Percentiles rank a stretch among this genome's conserved stretches.
These are phyloP conservation scores for Drosophila oshimai DNA, from an alignment of 1,140 invertebrate species.

Conservation along the genomic window DNA sequence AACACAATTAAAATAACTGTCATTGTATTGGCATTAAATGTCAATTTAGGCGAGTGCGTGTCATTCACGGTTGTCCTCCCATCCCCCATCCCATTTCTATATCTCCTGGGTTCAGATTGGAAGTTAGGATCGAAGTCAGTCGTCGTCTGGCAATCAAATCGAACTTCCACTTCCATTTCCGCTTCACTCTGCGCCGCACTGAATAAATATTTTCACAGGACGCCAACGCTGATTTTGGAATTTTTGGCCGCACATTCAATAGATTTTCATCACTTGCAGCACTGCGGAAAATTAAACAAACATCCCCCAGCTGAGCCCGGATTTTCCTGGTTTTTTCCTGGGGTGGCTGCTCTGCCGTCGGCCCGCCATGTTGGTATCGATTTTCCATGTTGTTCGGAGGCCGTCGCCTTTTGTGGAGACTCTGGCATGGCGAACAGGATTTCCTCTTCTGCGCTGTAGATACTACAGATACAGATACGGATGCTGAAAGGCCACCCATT, in stretches of 20 bases:
- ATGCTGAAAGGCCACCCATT: slow-evolving; percentile 16
- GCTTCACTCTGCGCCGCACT: slow-evolving; percentile 59
- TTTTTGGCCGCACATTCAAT: slow-evolving; percentile 64
- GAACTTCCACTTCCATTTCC: too few species aligned
- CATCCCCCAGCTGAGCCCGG: slow-evolving; percentile 55
- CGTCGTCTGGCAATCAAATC: slow-evolving; percentile 27
- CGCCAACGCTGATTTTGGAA: slow-evolving; percentile 26
- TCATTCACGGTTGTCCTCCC: slow-evolving; percentile 56
- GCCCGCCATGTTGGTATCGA: slow-evolving; percentile 53
- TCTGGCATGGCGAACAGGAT: slow-evolving; percentile 52
- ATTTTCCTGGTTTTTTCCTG: slow-evolving; percentile 3
- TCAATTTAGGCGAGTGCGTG: slow-evolving; percentile 80
- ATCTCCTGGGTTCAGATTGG: slow-evolving; percentile 24
- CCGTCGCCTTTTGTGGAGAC: slow-evolving; percentile 11
- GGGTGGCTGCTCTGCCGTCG: slow-evolving; percentile 7
- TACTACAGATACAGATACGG: slow-evolving; percentile 44
- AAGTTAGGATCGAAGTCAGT: slow-evolving; percentile 12
- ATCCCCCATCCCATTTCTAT: neutral
- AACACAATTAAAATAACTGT: slow-evolving; percentile 82
- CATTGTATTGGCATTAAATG: slow-evolving; percentile 82
- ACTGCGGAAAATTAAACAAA: slow-evolving; percentile 77
- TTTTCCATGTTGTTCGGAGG: slow-evolving; percentile 48
- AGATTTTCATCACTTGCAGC: slow-evolving; percentile 77
- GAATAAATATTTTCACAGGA: slow-evolving; percentile 70
- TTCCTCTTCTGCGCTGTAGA: slow-evolving; percentile 42